A percentile compares a stretch with the other conserved stretches of the same genome.
These are phyloP conservation scores for Columba janthina DNA, from an alignment of 2,113 vertebrate species.

Conservation along the genomic window DNA sequence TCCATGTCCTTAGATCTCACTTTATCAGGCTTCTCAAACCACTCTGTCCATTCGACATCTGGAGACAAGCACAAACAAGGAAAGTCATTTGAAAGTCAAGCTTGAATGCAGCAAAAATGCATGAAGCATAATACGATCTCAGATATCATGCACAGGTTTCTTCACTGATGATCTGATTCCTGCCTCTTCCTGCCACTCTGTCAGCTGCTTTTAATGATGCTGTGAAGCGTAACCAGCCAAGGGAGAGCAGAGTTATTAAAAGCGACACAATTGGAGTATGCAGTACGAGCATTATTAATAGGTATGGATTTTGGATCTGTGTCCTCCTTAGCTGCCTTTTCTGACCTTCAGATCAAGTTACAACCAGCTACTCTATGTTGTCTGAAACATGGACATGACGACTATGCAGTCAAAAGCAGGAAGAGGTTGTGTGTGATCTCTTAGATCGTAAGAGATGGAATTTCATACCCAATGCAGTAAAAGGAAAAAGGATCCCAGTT, in stretches of 20 bases:
- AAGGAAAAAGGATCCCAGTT: conserved; percentile 8
- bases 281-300: background rate
- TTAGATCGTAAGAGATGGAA: conserved; percentile 8
- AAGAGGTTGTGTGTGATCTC: background rate
- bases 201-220: background rate
- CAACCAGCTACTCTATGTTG: background rate
- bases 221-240: background rate
- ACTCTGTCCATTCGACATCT: conserved; percentile 96
- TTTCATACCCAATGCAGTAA: background rate
- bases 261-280: background rate
- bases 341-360: conserved; percentile 5
- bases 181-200: conserved; percentile 24
- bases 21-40: conserved; percentile 88
- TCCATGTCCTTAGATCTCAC: conserved; percentile 87
- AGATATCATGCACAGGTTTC: conserved; percentile 13
- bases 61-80: conserved; percentile 21
- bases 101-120: background rate
- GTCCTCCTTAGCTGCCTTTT: background rate
- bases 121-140: background rate
- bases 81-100: background rate
- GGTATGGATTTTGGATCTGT: background rate
- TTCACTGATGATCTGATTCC: background rate
- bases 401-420: background rate
- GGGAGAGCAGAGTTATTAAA: background rate
- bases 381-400: background rate